Evolutionary conservation across 2,113 vertebrate genomes (phyloP), one percentile per base, ranked within the genome.

Genomic region (Myiozetetes cayanensis): DNA sequence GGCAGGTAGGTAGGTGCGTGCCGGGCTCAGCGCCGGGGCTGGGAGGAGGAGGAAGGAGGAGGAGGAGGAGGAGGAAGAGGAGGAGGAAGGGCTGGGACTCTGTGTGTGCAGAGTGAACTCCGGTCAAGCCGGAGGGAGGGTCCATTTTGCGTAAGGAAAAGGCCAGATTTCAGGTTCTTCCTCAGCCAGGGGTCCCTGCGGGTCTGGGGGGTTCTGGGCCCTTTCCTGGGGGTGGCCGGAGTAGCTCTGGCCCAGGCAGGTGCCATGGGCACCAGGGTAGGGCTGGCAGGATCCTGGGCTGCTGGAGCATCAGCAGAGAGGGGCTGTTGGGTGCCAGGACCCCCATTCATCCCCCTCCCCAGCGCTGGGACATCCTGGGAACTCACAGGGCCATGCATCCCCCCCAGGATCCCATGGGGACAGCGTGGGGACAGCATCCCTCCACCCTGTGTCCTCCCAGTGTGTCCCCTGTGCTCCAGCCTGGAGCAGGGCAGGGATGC

Each of bases 1-100:
- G 74, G 78, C 55, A 96, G 96, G 96, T 96, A 96, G 96, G 96
- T 96, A 95, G 72, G 96, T 91, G 84, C 17, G 15, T 14, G 76
- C 89, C 3, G 47, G 53, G 75, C 66, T 89, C 22, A 1, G 53
- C 3, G 70, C 61, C 14, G 70, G 65, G 85, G 78, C 50, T 59
- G 59, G 52, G 61, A 74, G 87, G 87, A 50, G 73, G 55, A 80
- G 31, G 85, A 55, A 14, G 52, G 44, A 35, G 63, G 2, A 35
- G 37, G 11, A 44, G 74, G 30, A 23, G 59, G 16, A 47, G 35
- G 44, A 71, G 49, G 61, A 63, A n/a, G 75, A 91, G 43, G 58
- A 63, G 35, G 77, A 82, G 21, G 59, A 90, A 74, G 62, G 46
- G 35, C 28, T 67, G 33, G 5, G 23, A 47, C 41, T 74, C 55